Percentiles rank a stretch among this genome's conserved stretches.
These are phyloP conservation scores for Muscicapa adusta DNA, from an alignment of 2,113 vertebrate genomes.

Conservation along the genomic window DNA sequence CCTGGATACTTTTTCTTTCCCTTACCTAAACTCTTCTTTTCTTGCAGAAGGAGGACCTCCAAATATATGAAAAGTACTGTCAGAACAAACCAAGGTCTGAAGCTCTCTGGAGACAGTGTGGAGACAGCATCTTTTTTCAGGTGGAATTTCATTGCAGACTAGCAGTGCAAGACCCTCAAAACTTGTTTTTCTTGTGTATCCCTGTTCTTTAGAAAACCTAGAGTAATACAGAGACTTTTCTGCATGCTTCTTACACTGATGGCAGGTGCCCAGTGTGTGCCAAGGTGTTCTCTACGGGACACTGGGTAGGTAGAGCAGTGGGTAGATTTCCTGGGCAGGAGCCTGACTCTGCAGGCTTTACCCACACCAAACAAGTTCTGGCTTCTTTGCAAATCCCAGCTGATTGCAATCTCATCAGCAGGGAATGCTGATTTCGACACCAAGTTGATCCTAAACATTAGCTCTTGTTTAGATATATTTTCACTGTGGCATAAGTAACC, in stretches of 20 bases:
- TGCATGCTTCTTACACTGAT: neutral
- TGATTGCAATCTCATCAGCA: neutral
- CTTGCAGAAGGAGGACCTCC: conserved; percentile 91
- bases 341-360: neutral
- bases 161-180: neutral
- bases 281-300: neutral
- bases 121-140: conserved; percentile 89
- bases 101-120: conserved; percentile 91
- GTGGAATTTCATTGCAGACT: conserved; percentile 49
- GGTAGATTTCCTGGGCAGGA: neutral
- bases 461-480: neutral
- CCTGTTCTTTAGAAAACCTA: neutral
- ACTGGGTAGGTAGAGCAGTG: neutral
- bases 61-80: conserved; percentile 95
- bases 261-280: neutral
- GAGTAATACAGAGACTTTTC: neutral
- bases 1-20: neutral
- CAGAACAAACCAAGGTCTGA: conserved; percentile 93
- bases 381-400: neutral
- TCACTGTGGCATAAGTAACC: neutral
- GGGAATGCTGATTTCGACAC: neutral
- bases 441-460: neutral
- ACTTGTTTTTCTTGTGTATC: neutral
- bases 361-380: neutral
- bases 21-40: neutral